These are phyloP conservation scores for Charanyca ferruginea DNA, from an alignment of 2,888 invertebrate genomes.

Conservation along the genomic window DNA sequence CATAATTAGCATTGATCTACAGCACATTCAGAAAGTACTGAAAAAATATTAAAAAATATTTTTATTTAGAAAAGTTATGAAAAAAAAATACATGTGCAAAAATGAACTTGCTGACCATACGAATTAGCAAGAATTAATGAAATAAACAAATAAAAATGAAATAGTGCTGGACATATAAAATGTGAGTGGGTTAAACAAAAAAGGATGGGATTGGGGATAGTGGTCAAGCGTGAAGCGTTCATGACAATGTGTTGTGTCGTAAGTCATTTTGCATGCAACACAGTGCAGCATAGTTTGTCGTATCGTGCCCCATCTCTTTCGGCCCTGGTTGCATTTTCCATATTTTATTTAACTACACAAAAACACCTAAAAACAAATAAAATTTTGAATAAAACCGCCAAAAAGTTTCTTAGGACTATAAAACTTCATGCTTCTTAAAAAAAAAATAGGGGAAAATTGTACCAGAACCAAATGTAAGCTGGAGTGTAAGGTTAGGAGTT, in stretches of 20 bases:
- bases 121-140: slow-evolving; percentile 51
- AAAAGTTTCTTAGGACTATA: slow-evolving; percentile 54
- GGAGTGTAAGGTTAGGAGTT: slow-evolving; percentile 31
- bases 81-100: slow-evolving; percentile 56
- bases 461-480: slow-evolving; percentile 87
- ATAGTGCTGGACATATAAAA: slow-evolving; percentile 58
- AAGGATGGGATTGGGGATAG: slow-evolving; percentile 48
- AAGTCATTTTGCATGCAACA: slow-evolving; percentile 76
- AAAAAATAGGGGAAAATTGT: slow-evolving; percentile 78
- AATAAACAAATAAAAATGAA: slow-evolving; percentile 52
- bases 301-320: slow-evolving; percentile 87
- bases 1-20: slow-evolving; percentile 48
- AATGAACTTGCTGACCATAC: slow-evolving; percentile 49
- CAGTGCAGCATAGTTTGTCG: slow-evolving; percentile 80
- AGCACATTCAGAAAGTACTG: slow-evolving; percentile 49
- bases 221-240: slow-evolving; percentile 73
- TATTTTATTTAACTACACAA: slow-evolving; percentile 72
- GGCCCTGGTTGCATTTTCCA: slow-evolving; percentile 90
- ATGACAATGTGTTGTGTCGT: slow-evolving; percentile 56
- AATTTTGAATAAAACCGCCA: slow-evolving; percentile 74
- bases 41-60: slow-evolving; percentile 3
- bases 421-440: slow-evolving; percentile 64
- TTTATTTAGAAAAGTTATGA: slow-evolving; percentile 9
- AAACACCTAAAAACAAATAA: slow-evolving; percentile 83
- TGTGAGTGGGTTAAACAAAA: slow-evolving; percentile 61